Evolutionary conservation across 2,113 vertebrate genomes (phyloP).

Genomic region (Phyllostomus hastatus): DNA sequence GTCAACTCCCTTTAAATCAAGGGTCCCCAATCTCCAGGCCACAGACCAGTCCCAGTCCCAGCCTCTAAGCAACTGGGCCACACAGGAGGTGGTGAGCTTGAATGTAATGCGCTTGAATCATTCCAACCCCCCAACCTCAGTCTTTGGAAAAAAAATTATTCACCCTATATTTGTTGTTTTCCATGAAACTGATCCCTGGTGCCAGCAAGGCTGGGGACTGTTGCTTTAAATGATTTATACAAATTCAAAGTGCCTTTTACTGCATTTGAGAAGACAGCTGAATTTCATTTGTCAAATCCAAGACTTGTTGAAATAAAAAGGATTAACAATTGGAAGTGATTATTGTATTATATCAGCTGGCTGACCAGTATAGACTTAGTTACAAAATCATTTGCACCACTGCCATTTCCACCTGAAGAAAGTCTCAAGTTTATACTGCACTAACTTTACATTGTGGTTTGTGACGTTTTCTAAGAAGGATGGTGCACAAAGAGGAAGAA

Average conservation of each 20-base stretch:
- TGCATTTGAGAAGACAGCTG: neutral
- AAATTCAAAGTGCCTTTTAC: conserved; percentile 18
- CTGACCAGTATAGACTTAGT: neutral
- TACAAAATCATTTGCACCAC: neutral
- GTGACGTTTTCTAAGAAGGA: neutral
- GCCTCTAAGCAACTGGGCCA: no score
- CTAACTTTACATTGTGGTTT: neutral
- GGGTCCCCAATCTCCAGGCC: no score
- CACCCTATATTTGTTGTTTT: no score
- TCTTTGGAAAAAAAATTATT: no score
- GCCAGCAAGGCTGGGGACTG: no score
- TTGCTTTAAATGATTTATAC: neutral
- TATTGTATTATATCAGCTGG: neutral
- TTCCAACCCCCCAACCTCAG: no score
- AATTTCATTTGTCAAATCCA: neutral
- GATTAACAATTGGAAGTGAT: neutral
- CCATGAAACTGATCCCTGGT: no score
- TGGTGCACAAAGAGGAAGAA: neutral
- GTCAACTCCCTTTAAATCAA: neutral
- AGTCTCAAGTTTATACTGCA: neutral
- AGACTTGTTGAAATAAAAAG: neutral
- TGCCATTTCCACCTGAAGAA: neutral
- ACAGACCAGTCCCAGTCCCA: no score
- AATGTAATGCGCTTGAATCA: no score
- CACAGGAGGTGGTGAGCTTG: no score